These are phyloP conservation scores for Kradibia gibbosae DNA, from an alignment of 1,140 invertebrate species.

Conservation along the genomic window DNA sequence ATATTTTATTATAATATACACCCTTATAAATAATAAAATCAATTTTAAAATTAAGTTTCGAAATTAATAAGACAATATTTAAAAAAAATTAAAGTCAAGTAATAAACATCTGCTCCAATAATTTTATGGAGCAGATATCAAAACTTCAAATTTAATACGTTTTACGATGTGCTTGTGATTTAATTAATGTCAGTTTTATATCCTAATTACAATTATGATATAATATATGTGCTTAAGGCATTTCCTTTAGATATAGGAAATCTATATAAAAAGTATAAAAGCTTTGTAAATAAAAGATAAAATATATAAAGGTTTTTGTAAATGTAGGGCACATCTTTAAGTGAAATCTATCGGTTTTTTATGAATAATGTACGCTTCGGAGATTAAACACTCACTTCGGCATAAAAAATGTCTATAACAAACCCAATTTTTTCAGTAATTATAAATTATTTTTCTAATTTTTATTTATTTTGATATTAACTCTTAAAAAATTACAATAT, in stretches of 20 bases:
- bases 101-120: no score
- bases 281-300: not conserved
- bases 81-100: no score
- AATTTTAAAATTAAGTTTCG: no score
- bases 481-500: not conserved
- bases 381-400: not conserved
- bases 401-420: not conserved
- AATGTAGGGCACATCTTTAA: not conserved
- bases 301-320: not conserved
- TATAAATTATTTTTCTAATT: not conserved
- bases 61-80: no score
- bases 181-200: no score
- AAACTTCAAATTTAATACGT: no score
- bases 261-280: not conserved
- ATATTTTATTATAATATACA: no score
- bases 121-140: no score
- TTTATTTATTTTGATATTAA: not conserved
- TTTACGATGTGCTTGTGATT: no score
- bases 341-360: not conserved
- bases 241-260: not conserved
- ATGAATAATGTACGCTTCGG: not conserved
- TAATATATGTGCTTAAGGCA: not conserved
- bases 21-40: no score
- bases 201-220: no score
- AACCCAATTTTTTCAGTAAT: not conserved